Evolutionary conservation across 1,140 invertebrate species (phyloP).

Genomic region (Trinorchestia longiramus): DNA sequence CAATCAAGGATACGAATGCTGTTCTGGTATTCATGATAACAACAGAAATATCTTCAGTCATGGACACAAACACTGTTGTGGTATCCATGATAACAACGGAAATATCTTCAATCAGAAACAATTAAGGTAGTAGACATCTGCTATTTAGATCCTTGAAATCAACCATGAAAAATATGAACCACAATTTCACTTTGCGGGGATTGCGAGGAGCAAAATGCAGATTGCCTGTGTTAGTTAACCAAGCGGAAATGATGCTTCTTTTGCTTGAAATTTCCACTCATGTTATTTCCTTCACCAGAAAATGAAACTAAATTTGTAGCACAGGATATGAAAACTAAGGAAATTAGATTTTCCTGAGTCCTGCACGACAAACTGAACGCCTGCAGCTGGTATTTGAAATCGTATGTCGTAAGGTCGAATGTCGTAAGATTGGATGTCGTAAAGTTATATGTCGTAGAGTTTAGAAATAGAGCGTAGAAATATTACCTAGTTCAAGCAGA

Average conservation of each 20-base stretch:
- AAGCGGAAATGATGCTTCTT: neutral
- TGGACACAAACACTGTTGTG: too few species aligned
- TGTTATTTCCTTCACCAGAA: neutral
- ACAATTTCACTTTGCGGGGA: neutral
- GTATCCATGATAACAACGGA: neutral
- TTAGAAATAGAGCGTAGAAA: too few species aligned
- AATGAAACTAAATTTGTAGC: neutral
- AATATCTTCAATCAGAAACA: neutral
- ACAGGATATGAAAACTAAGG: neutral
- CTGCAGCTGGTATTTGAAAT: neutral
- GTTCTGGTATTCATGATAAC: too few species aligned
- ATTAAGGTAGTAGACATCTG: neutral
- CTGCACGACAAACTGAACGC: neutral
- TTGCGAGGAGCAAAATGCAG: neutral
- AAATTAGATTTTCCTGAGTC: neutral
- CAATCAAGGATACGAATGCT: too few species aligned
- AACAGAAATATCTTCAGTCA: too few species aligned
- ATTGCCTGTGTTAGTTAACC: neutral
- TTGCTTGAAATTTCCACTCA: neutral
- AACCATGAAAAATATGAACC: neutral
- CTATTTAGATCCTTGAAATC: neutral
- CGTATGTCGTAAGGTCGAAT: too few species aligned
- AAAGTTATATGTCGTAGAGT: too few species aligned
- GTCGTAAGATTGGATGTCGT: too few species aligned
- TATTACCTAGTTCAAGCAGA: neutral